Evolutionary conservation across 2,888 invertebrate genomes (phyloP), one percentile per base, ranked within the genome.

Genomic region (Plemyria rubiginata): DNA sequence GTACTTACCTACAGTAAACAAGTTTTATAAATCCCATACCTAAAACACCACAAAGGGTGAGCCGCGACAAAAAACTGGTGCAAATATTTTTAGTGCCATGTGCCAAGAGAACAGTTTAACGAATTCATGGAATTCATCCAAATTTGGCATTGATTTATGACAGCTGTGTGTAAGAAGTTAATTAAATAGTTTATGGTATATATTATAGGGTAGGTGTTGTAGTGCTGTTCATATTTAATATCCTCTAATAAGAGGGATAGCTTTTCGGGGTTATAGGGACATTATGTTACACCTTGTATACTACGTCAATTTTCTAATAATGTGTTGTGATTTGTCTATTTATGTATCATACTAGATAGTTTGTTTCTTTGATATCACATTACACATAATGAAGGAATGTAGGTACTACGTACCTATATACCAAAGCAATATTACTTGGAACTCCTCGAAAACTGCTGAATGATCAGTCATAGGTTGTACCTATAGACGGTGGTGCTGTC

Each of bases 401-500:
- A 43, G 16, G 16, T 11, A 38, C 11, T 40, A 29, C 15, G 50
- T 28, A 22, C n/a, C 4, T 52, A 32, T 16, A 0, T 43, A 56
- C 50, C 13, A 29, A 51, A 15, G 38, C 49, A 15, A 54, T 43
- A 60, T 36, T 55, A 52, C 63, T 36, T 38, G 46, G 59, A 56
- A 49, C 55, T 50, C 38, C 12, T 52, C 13, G 16, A 56, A 57
- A 12, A 40, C 51, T 49, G 49, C 36, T 48, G 48, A 63, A 51
- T 41, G 43, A 49, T 40, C 28, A 28, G n/a, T 49, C 12, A 12
- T 45, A 58, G 45, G 43, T 57, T 13, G 15, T 43, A 28, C 2
- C 13, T 48, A 46, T 46, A 46, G 12, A 29, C 13, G 40, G 36
- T 52, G 48, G 57, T 62, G 60, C 71, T 82, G 83, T 80, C 84